Evolutionary conservation across 1,140 invertebrate species (phyloP), one percentile per base, ranked within the genome.

Genomic region (Drepana arcuata): DNA sequence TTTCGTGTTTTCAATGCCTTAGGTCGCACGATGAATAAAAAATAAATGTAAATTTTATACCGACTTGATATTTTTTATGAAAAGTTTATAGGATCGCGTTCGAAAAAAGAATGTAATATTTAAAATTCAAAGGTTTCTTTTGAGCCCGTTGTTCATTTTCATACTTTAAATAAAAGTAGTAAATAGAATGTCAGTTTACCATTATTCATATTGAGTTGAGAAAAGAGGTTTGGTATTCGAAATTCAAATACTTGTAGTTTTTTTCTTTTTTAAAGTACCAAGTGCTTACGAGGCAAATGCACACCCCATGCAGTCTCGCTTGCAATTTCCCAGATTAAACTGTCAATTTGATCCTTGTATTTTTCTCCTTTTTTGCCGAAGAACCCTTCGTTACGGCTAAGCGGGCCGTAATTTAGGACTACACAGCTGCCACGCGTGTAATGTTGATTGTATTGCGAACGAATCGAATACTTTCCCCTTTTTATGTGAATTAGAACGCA

Each of bases 361-460:
- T 42, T 57, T 48, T 41, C 43, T 31, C 33, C 42, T 53, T 52
- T 40, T 43, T 56, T 56, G 41, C 42, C 29, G 25, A 28, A 39
- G 53, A 43, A 58, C 65, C 68, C 72, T 65, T 52, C 59, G 58
- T 60, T 58, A 45, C 56, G 48, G 39, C 50, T 53, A 59, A 66
- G 56, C 53, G 57, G 45, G 48, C 42, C 60, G 59, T 78, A 74
- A 70, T 62, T 66, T 65, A 71, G 66, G 66, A 58, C 48, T 62
- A 51, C 62, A 45, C 72, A 74, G 64, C 73, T 73, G 73, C 55
- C 54, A 41, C 52, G 35, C 52, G 48, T 42, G 50, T 74, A 74
- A 78, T 71, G 64, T 53, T 74, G 66, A 74, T 78, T 73, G 73
- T 73, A 74, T 78, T 68, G 62, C 51, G 52, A 45, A 41, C 48